A percentile compares a stretch with the other conserved stretches of the same genome.
phyloP scores from a whole-genome alignment of 1,140 invertebrate genomes.

The Teleopsis dalmanni region DNA sequence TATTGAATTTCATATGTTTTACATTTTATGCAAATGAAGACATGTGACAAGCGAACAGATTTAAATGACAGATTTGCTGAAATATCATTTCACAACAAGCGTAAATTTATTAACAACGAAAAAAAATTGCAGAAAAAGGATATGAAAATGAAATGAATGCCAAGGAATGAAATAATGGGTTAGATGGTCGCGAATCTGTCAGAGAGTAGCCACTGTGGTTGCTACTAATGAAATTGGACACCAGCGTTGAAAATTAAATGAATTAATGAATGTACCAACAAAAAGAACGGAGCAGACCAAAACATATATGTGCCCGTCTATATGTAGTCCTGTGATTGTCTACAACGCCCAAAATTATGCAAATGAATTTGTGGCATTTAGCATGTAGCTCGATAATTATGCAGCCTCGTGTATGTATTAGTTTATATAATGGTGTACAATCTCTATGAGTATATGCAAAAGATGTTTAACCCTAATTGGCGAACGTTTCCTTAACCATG shows the following conservation, averaged over 20 bases:
- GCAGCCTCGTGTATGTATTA: too few relatives aligned
- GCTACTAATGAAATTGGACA: slow-evolving; percentile 43
- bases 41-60: slow-evolving; percentile 18
- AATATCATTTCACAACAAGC: slow-evolving; percentile 29
- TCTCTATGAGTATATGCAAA: slow-evolving; percentile 3
- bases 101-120: slow-evolving; percentile 1
- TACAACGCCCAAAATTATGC: slow-evolving; percentile 35
- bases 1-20: slow-evolving; percentile 2
- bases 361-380: slow-evolving; percentile 20
- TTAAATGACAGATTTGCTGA: slow-evolving; percentile 39
- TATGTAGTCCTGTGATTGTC: too few relatives aligned
- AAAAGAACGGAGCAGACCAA: too few relatives aligned
- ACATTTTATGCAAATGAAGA: slow-evolving; percentile 8
- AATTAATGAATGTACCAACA: slow-evolving; percentile 9
- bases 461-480: slow-evolving; percentile 11
- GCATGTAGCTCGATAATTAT: too few relatives aligned
- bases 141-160: background rate
- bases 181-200: too few relatives aligned
- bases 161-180: background rate
- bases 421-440: too few relatives aligned
- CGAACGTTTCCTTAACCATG: too few relatives aligned
- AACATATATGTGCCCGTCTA: too few relatives aligned
- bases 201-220: too few relatives aligned
- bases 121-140: background rate
- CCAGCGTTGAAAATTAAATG: slow-evolving; percentile 17